Conservation (phyloP, 2,113 vertebrate genomes). For the Cygnus buccinator region DNA sequence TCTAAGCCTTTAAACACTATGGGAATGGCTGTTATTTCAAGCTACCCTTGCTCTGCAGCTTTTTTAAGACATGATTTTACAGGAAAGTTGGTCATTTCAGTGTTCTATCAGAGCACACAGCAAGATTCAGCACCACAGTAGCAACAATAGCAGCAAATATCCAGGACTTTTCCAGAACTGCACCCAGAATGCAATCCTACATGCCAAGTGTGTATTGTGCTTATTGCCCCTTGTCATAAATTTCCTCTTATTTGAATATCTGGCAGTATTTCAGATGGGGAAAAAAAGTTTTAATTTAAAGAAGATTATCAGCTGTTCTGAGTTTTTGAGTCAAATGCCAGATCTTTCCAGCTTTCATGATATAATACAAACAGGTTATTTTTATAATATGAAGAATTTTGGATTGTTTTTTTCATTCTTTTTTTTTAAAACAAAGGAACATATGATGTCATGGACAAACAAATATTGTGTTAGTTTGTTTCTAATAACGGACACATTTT, state of each 20-base stretch:
- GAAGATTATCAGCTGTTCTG: constrained; percentile 11
- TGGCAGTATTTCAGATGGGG: neutral
- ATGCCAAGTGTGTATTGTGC: neutral
- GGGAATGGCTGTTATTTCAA: neutral
- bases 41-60: neutral
- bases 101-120: neutral
- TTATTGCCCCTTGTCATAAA: neutral
- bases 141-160: neutral
- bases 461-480: constrained; percentile 27
- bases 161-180: neutral
- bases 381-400: constrained; percentile 8
- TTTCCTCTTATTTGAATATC: constrained; percentile 30
- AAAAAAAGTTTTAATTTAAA: neutral
- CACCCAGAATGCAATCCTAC: neutral
- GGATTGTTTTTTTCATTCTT: neutral
- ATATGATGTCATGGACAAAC: constrained; percentile 22
- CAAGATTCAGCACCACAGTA: neutral
- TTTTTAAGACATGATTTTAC: neutral
- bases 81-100: neutral
- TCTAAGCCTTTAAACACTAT: neutral
- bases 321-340: constrained; percentile 37
- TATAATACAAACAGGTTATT: constrained; percentile 36
- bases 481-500: constrained; percentile 24
- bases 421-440: neutral
- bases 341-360: constrained; percentile 35